These are phyloP conservation scores for Sciurus carolinensis DNA, from an alignment of 2,797 vertebrate genomes.

Conservation along the genomic window DNA sequence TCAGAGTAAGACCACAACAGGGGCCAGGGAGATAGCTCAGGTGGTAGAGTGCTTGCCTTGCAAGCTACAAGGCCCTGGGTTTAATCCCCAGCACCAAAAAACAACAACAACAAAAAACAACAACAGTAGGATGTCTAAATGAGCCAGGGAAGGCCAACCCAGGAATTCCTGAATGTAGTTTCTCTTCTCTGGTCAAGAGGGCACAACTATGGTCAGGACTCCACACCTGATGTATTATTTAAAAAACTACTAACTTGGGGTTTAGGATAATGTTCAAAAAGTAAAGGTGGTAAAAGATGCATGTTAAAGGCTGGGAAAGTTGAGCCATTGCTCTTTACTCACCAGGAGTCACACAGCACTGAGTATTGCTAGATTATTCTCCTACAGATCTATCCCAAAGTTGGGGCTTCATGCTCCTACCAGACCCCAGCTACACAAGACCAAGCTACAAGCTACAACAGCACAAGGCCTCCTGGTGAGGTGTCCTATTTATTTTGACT, in stretches of 20 bases:
- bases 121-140: background rate
- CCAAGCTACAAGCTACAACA: too few species aligned
- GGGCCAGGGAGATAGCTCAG: too few species aligned
- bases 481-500: background rate
- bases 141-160: background rate
- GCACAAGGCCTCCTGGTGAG: background rate
- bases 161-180: background rate
- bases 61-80: too few species aligned
- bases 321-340: background rate
- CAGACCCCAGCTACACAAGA: background rate
- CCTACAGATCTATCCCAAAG: background rate
- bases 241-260: background rate
- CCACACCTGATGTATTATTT: background rate
- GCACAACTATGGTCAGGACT: background rate
- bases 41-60: too few species aligned
- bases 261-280: background rate
- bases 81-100: too few species aligned
- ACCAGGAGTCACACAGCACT: background rate
- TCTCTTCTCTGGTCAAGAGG: background rate
- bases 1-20: background rate
- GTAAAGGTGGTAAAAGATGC: background rate
- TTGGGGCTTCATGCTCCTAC: background rate
- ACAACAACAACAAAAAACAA: too few species aligned
- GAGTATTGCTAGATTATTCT: conserved; percentile 11
- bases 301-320: background rate